Evolutionary conservation across 2,888 invertebrate genomes (phyloP).

Genomic region (Pediacus dermestoides): DNA sequence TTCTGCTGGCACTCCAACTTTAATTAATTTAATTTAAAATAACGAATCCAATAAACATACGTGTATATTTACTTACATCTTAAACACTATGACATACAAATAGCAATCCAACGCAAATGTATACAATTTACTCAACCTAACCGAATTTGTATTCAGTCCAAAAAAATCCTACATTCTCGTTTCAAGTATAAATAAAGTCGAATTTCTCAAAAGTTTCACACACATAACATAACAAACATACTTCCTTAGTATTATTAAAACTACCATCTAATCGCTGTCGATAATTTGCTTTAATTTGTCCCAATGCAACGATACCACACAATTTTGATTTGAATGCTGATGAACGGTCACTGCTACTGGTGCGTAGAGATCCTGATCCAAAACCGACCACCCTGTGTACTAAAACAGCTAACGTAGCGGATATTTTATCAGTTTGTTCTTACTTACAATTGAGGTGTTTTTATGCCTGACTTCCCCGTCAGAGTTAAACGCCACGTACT

Average conservation of each 20-base stretch:
- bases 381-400: slow-evolving; percentile 49
- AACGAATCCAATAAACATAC: too few relatives aligned
- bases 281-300: slow-evolving; percentile 43
- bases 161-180: too few relatives aligned
- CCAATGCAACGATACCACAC: slow-evolving; percentile 45
- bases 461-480: slow-evolving; percentile 44
- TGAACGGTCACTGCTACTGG: slow-evolving; percentile 44
- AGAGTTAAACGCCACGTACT: slow-evolving; percentile 49
- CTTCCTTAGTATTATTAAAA: too few relatives aligned
- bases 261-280: slow-evolving; percentile 41
- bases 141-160: too few relatives aligned
- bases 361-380: slow-evolving; percentile 46
- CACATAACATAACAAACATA: slow-evolving; percentile 10
- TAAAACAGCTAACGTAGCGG: slow-evolving; percentile 25
- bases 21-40: too few relatives aligned
- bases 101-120: too few relatives aligned
- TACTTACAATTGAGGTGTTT: slow-evolving; percentile 48
- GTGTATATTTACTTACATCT: too few relatives aligned
- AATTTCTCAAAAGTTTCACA: slow-evolving; percentile 12
- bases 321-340: slow-evolving; percentile 41
- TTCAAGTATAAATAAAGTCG: too few relatives aligned
- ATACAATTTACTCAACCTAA: too few relatives aligned
- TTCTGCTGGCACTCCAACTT: too few relatives aligned
- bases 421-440: background rate
- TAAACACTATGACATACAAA: too few relatives aligned